Percentiles rank a stretch among this genome's conserved stretches.
These are phyloP conservation scores for Choloepus hoffmanni DNA, from an alignment of 2,113 vertebrate genomes.

Conservation along the genomic window DNA sequence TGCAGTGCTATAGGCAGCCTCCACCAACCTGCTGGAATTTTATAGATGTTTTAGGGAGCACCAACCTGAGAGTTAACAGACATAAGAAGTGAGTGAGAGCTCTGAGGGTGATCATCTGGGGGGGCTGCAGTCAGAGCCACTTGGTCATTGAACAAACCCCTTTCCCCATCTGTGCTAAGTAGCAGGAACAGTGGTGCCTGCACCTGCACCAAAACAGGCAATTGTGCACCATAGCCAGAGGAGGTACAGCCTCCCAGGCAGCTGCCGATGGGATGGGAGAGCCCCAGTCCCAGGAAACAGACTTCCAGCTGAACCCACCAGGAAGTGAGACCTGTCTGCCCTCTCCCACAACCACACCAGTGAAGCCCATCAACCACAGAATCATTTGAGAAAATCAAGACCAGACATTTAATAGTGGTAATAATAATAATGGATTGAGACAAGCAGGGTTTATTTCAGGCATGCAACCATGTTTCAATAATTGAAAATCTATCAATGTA, in stretches of 20 bases:
- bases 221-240: background rate
- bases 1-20: background rate
- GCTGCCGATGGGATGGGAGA: background rate
- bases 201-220: background rate
- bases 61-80: background rate
- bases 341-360: background rate
- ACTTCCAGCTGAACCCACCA: background rate
- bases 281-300: background rate
- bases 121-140: background rate
- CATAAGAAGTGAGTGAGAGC: background rate
- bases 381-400: conserved; percentile 3
- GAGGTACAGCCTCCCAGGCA: too few relatives aligned
- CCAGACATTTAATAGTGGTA: background rate
- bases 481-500: background rate
- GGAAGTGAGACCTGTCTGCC: background rate
- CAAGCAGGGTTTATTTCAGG: background rate
- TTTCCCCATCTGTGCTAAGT: background rate
- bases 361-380: background rate
- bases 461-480: background rate
- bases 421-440: background rate
- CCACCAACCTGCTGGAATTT: background rate
- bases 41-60: background rate
- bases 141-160: background rate
- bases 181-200: background rate
- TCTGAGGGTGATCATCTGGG: background rate